Base-by-base conservation (phyloP, 1,140 invertebrate genomes). In the Drosophila pandora region DNA sequence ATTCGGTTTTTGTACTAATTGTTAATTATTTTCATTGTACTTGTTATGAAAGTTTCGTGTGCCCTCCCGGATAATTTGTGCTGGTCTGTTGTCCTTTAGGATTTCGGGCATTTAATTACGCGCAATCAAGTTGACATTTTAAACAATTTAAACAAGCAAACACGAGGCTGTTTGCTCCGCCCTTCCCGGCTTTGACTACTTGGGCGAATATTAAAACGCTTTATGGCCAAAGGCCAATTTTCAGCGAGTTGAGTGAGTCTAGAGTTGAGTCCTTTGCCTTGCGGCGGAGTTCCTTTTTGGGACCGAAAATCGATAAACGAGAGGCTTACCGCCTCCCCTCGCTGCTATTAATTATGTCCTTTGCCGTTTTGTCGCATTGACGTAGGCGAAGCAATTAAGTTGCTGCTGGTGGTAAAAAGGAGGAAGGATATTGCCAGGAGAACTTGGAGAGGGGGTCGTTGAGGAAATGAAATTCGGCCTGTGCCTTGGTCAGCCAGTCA, bases 91-190 rank as follows among this genome's bases (percentile, higher is more conserved):
- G 71, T 83, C 79, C 76, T 88, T 77, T 61, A 88, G 84, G 83
- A 88, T 89, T 88, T 79, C 53, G 71, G 71, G 84, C 83, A 88
- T 88, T 88, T 84, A 88, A 88, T 88, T 88, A 88, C 78, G 83
- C 79, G 76, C 83, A 87, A 87, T 88, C 67, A 88, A 88, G 77
- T 88, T 88, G 84, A 89, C 83, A 88, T 88, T 88, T 83, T 88
- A 89, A 89, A 88, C 83, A 89, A 88, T 88, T 88, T 88, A 89
- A 89, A 73, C 84, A 72, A 73, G 79, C 79, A 88, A 78, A 83
- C 76, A 89, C 63, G 65, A 56, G 30, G 23, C 43, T 53, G 43
- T 49, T 55, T 60, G 56, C 64, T 39, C 37, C 28, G 21, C 52
- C n/a, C 47, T 55, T 12, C 9, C n/a, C 25, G 12, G 55, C 64